Conservation (phyloP, 2,113 vertebrate genomes). For the Bos indicus region DNA sequence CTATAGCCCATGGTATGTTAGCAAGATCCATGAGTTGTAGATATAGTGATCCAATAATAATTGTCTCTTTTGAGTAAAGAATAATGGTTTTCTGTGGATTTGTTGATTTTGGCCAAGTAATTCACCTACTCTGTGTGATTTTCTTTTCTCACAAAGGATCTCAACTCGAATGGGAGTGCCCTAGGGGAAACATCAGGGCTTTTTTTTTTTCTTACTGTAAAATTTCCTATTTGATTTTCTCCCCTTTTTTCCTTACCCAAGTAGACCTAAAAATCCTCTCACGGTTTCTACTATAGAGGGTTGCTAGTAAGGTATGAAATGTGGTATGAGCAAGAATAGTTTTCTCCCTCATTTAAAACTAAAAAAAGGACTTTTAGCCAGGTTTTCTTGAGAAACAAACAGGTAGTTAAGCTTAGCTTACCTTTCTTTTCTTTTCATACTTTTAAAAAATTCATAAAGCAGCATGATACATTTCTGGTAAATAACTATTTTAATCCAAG, state of each 20-base stretch:
- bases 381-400: background rate
- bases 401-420: background rate
- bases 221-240: background rate
- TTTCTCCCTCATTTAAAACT: constrained; percentile 15
- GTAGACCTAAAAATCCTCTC: background rate
- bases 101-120: background rate
- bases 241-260: background rate
- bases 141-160: background rate
- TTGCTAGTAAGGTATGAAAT: background rate
- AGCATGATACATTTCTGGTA: background rate
- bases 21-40: background rate
- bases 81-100: background rate
- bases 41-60: background rate
- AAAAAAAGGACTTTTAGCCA: constrained; percentile 1
- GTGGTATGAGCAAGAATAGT: background rate
- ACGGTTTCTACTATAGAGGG: background rate
- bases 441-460: background rate
- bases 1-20: background rate
- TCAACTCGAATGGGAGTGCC: background rate
- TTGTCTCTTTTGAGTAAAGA: background rate
- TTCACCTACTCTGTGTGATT: background rate
- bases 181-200: background rate
- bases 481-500: background rate
- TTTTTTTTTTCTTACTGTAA: background rate
- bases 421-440: background rate